These are phyloP conservation scores for Cyanoramphus novaezelandiae DNA, from an alignment of 2,113 vertebrate genomes.

Conservation along the genomic window DNA sequence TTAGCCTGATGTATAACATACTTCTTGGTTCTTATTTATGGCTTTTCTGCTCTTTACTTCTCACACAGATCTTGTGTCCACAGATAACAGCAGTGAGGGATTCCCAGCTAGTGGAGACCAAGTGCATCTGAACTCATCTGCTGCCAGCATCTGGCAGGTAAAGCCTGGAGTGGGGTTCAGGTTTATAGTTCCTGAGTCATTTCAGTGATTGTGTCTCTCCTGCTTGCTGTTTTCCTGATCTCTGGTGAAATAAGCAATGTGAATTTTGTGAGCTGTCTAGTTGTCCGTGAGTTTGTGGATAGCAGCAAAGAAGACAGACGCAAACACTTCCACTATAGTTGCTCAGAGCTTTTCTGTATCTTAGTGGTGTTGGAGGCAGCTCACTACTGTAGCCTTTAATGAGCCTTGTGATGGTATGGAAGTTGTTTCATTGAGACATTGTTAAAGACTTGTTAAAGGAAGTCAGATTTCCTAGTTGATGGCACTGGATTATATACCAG, in stretches of 20 bases:
- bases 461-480: background rate
- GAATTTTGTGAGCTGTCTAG: background rate
- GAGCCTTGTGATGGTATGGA: fast-evolving
- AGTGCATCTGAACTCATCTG: background rate
- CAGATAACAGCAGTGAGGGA: background rate
- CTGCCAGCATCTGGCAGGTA: background rate
- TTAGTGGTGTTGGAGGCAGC: background rate
- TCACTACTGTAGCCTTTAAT: background rate
- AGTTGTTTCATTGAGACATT: background rate
- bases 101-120: background rate
- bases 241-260: background rate
- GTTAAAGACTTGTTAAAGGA: background rate
- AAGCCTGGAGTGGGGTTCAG: background rate
- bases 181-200: fast-evolving
- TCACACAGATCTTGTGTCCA: background rate
- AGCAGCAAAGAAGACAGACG: background rate
- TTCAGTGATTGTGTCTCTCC: background rate
- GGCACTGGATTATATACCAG: background rate
- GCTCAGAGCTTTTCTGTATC: background rate
- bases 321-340: background rate
- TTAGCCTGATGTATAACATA: background rate
- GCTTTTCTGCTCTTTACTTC: background rate
- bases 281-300: background rate
- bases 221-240: background rate
- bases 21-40: background rate